A percentile compares a stretch with the other conserved stretches of the same genome.
These are phyloP conservation scores for Megaptera novaeangliae DNA, from an alignment of 2,113 vertebrate genomes.

Conservation along the genomic window DNA sequence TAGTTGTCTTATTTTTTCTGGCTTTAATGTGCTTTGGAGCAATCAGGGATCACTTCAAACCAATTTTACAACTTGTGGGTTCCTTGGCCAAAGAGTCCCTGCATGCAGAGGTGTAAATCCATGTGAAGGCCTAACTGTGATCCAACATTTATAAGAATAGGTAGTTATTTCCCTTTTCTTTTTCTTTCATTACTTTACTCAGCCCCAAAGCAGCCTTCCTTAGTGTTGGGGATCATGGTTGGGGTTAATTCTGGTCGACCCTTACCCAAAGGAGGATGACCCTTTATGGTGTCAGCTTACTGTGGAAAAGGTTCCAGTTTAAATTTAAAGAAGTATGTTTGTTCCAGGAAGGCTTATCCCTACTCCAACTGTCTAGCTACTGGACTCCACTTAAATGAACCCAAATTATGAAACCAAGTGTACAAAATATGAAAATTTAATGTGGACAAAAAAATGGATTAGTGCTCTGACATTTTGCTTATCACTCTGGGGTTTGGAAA, in stretches of 20 bases:
- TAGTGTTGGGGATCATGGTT: background rate
- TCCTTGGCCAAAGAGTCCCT: background rate
- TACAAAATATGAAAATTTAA: background rate
- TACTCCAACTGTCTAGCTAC: accelerated
- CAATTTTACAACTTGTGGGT: background rate
- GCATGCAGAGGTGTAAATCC: background rate
- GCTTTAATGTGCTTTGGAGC: background rate
- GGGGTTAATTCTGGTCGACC: background rate
- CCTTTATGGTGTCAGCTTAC: background rate
- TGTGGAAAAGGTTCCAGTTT: background rate
- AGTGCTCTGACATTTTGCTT: background rate
- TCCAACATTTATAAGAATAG: background rate
- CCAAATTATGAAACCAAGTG: background rate
- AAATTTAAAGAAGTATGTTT: background rate
- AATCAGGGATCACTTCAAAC: background rate
- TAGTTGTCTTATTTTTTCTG: background rate
- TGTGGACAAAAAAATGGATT: background rate
- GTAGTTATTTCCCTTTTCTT: background rate
- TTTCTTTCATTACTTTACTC: background rate
- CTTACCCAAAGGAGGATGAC: background rate
- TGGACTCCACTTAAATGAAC: background rate
- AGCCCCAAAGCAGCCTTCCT: background rate
- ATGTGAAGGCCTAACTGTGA: background rate
- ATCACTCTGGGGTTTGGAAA: background rate
- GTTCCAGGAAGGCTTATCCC: background rate